These are phyloP conservation scores for Kryptolebias ocellatus DNA, from an alignment of 2,797 vertebrate species.

Conservation along the genomic window DNA sequence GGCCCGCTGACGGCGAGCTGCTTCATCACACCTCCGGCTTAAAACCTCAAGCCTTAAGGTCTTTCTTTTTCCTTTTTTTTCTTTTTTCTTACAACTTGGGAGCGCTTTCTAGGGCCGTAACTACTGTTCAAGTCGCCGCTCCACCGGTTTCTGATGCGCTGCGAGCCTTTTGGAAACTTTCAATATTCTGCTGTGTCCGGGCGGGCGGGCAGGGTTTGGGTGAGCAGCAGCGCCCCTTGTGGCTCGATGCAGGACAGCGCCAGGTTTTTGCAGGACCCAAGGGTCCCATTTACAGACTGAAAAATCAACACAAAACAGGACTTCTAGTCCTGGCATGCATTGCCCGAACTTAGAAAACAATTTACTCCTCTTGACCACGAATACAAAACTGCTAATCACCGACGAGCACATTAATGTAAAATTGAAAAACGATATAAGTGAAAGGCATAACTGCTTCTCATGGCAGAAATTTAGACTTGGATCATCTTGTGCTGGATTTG, in stretches of 20 bases:
- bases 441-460: not conserved
- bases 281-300: slow-evolving; percentile 65
- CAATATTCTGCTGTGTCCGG: slow-evolving; percentile 38
- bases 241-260: slow-evolving; percentile 30
- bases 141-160: slow-evolving; percentile 25
- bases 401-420: slow-evolving; percentile 6
- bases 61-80: not conserved
- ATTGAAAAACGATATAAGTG: not conserved
- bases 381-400: slow-evolving; percentile 36
- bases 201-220: slow-evolving; percentile 33
- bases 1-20: slow-evolving; percentile 43
- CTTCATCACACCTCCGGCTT: slow-evolving; percentile 15
- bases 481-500: too few relatives aligned
- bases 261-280: slow-evolving; percentile 43
- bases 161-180: slow-evolving; percentile 72
- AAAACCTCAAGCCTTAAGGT: slow-evolving; percentile 7
- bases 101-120: slow-evolving; percentile 11
- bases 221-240: slow-evolving; percentile 68
- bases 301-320: not conserved
- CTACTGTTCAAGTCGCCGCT: slow-evolving; percentile 15
- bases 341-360: slow-evolving; percentile 59
- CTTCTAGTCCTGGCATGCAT: slow-evolving; percentile 41
- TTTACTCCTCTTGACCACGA: slow-evolving; percentile 48
- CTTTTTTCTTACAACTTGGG: slow-evolving; percentile 25
- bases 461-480: too few relatives aligned